Percentiles rank a stretch among this genome's conserved stretches.
Conservation (phyloP, 1,140 invertebrate genomes). For the Papilio aristodemus region DNA sequence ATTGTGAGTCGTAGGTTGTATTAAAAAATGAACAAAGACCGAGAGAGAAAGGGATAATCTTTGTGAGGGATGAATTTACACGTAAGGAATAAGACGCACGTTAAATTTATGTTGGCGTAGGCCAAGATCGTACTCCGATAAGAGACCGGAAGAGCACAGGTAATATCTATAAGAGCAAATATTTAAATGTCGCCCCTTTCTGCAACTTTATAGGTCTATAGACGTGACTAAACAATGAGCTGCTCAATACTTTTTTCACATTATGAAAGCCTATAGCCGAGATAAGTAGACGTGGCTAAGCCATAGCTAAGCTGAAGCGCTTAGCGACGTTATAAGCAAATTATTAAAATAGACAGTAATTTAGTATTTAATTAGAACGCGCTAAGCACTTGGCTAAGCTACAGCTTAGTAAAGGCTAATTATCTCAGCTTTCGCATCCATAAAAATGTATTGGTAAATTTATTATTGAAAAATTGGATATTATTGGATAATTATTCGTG, state of each 20-base stretch:
- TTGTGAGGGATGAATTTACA: conserved; percentile 53
- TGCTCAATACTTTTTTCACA: no score
- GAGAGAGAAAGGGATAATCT: conserved; percentile 57
- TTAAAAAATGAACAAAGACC: conserved; percentile 44
- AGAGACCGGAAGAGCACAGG: conserved; percentile 46
- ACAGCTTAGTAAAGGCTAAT: no score
- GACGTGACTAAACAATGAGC: not conserved
- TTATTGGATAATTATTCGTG: not conserved
- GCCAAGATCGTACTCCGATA: conserved; percentile 60
- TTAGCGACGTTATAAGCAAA: no score
- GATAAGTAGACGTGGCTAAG: no score
- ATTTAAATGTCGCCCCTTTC: not conserved
- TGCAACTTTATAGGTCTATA: not conserved
- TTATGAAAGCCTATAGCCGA: no score
- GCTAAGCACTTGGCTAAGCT: no score
- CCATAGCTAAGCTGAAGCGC: no score
- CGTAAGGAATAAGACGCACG: conserved; percentile 52
- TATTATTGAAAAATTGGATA: no score
- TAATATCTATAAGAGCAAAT: conserved; percentile 36
- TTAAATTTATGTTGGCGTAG: conserved; percentile 63
- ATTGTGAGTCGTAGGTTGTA: conserved; percentile 41
- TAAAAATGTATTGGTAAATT: no score
- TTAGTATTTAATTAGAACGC: no score
- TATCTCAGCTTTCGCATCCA: no score
- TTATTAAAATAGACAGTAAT: no score